Conservation (phyloP, 2,113 vertebrate genomes). For the Pseudonaja textilis region DNA sequence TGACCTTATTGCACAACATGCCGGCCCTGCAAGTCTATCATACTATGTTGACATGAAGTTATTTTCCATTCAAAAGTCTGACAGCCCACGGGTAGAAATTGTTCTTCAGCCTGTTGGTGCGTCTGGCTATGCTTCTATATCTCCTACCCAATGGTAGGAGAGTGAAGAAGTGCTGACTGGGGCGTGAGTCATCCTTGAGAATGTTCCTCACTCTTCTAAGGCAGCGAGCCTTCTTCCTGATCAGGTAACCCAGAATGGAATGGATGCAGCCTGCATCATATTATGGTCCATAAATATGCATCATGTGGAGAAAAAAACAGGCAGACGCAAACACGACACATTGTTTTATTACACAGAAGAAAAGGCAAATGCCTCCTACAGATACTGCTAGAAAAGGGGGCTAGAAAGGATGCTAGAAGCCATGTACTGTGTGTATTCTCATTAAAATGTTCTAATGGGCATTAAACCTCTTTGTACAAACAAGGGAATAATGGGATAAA, state of each 20-base stretch:
- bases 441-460: background rate
- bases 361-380: background rate
- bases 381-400: background rate
- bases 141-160: no score
- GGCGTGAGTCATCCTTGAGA: no score
- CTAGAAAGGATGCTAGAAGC: background rate
- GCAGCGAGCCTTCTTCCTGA: background rate
- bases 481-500: background rate
- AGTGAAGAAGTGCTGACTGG: no score
- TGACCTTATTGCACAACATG: no score
- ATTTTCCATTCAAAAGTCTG: no score
- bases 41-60: no score
- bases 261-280: background rate
- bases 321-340: background rate
- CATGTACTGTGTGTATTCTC: background rate
- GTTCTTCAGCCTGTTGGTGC: no score
- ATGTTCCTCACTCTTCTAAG: no score
- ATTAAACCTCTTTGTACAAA: background rate
- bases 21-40: no score
- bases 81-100: no score
- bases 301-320: background rate
- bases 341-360: background rate
- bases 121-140: no score
- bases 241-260: background rate
- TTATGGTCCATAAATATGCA: background rate